These are phyloP conservation scores for Agapostemon virescens DNA, from an alignment of 2,888 invertebrate species.

Conservation along the genomic window DNA sequence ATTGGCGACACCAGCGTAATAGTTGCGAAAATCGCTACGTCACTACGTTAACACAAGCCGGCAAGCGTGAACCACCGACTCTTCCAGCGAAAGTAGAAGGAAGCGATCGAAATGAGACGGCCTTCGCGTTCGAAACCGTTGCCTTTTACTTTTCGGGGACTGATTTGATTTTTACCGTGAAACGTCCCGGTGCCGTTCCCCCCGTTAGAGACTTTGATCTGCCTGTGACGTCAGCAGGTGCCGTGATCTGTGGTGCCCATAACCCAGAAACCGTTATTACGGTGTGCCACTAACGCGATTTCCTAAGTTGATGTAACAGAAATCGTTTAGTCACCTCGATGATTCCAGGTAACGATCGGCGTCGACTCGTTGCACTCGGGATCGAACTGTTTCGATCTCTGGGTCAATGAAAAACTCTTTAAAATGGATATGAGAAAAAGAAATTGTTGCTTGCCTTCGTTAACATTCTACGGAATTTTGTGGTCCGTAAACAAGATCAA, in stretches of 20 bases:
- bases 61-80: slow-evolving; percentile 16
- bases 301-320: slow-evolving; percentile 33
- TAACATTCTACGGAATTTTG: not conserved
- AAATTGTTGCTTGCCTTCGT: not conserved
- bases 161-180: not conserved
- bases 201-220: not conserved
- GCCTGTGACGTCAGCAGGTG: slow-evolving; percentile 26
- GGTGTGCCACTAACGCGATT: slow-evolving; percentile 15
- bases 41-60: slow-evolving; percentile 35
- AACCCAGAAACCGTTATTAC: slow-evolving; percentile 44
- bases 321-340: slow-evolving; percentile 37
- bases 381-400: not conserved
- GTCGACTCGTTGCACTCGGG: not conserved
- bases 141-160: slow-evolving; percentile 29
- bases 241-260: slow-evolving; percentile 37
- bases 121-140: slow-evolving; percentile 29
- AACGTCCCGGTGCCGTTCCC: not conserved
- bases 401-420: not conserved
- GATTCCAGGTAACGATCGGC: not conserved
- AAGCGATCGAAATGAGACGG: slow-evolving; percentile 12
- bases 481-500: too few species aligned
- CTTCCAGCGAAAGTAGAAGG: slow-evolving; percentile 44
- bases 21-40: slow-evolving; percentile 49
- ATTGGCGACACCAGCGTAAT: slow-evolving; percentile 35
- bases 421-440: not conserved